A percentile compares a stretch with the other conserved stretches of the same genome.
Conservation (phyloP, 2,797 vertebrate genomes). For the Pagetopsis macropterus region DNA sequence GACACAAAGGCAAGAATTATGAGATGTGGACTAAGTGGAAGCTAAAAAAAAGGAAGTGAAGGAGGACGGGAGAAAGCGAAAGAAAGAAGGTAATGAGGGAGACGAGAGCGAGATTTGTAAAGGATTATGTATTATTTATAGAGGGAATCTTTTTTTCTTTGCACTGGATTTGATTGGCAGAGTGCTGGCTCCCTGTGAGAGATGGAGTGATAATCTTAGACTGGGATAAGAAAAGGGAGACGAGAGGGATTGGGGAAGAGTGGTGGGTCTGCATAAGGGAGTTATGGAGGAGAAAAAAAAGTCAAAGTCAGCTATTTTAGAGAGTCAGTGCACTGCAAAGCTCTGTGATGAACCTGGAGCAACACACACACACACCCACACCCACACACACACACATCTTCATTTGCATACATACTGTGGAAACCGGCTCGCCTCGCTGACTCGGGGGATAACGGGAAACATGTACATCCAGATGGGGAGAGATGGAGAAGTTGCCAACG, state of each 20-base stretch:
- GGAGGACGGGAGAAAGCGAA: constrained; percentile 49
- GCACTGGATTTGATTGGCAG: constrained; percentile 79
- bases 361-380: constrained; percentile 20
- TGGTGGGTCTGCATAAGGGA: constrained; percentile 49
- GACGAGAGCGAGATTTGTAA: constrained; percentile 72
- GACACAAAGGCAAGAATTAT: constrained; percentile 49
- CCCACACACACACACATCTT: constrained; percentile 34
- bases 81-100: constrained; percentile 75
- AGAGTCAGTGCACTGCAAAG: constrained; percentile 58
- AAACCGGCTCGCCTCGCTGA: constrained; percentile 40
- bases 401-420: constrained; percentile 67
- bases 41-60: constrained; percentile 36
- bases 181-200: constrained; percentile 68
- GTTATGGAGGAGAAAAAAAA: constrained; percentile 54
- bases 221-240: constrained; percentile 33
- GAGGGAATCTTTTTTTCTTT: constrained; percentile 44
- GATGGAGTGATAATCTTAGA: constrained; percentile 82
- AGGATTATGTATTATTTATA: constrained; percentile 87
- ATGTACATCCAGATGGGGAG: constrained; percentile 68
- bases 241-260: constrained; percentile 24
- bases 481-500: constrained; percentile 62
- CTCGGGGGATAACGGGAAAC: constrained; percentile 51
- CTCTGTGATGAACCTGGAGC: constrained; percentile 78
- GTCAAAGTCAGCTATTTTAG: constrained; percentile 75
- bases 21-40: constrained; percentile 51